Evolutionary conservation across 2,797 vertebrate genomes (phyloP), one percentile per base, ranked within the genome.

Genomic region (Leptodactylus fallax): DNA sequence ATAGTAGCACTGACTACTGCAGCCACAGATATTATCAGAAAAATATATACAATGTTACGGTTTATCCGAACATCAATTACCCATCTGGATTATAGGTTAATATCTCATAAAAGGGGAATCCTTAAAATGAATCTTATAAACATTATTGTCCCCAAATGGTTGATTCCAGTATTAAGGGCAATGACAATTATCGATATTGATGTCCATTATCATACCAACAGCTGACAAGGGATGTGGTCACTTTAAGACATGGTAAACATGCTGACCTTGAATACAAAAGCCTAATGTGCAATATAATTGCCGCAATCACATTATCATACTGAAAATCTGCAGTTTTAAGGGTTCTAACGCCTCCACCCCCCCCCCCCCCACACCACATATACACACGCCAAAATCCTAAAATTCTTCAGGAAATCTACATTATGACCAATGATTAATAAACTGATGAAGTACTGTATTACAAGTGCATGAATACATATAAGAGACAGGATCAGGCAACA

Each of bases 211-310:
- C 3, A 13, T 71, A 8, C 3, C 27, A 45, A 27, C 61, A n/a
- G 0, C 16, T 10, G 9, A 51, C 9, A 12, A 9, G 72, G 72
- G 14, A 13, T 11, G 12, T 8, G 49, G 72, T 51, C 49, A 53
- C 72, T 53, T 53, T 77, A 63, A 63, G 58, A 36, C n/a, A 61
- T 10, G 36, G 19, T 11, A 79, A 79, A 19, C 5, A 8, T 27
- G 14, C 78, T 63, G 79, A 63, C 79, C 79, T 81, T 65, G 19
- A 23, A 23, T 77, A 77, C 47, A 51, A 47, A 19, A 49, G 47
- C 3, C 11, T n/a, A 45, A n/a, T 49, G 17, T 23, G 8, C 12
- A 49, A 49, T 21, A 60, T 27, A 49, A 74, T 21, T 74, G 21
- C 5, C 1, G 21, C 47, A 13, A n/a, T 23, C 0, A 55, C 51